These are phyloP conservation scores for Tribolium madens DNA, from an alignment of 1,140 invertebrate genomes.

Conservation along the genomic window DNA sequence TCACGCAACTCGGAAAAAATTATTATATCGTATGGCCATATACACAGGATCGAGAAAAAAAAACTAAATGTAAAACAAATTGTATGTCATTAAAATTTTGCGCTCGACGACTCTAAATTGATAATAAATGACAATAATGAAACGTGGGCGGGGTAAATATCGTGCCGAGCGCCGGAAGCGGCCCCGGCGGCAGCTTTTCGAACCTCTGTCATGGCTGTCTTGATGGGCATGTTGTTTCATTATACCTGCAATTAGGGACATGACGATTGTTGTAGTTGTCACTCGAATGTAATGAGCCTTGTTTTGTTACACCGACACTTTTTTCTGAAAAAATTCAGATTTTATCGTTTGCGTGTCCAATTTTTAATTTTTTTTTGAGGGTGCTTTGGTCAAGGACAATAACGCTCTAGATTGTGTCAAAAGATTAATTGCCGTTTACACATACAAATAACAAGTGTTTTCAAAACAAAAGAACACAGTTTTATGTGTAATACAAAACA, in stretches of 20 bases:
- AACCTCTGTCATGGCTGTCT: conserved; percentile 49
- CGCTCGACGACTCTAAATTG: conserved; percentile 62
- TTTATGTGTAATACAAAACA: background rate
- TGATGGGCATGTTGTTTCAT: conserved; percentile 48
- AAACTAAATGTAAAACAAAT: conserved; percentile 62
- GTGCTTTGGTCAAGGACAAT: too few relatives aligned
- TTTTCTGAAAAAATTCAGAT: background rate
- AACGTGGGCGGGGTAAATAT: conserved; percentile 60
- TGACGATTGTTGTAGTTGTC: conserved; percentile 46
- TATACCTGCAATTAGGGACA: conserved; percentile 42
- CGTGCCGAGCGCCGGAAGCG: conserved; percentile 59
- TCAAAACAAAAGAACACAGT: background rate
- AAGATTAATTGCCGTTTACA: background rate
- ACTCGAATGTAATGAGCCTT: conserved; percentile 26
- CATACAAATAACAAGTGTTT: background rate
- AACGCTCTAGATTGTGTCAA: background rate
- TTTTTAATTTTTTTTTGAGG: background rate
- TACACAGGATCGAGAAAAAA: conserved; percentile 50
- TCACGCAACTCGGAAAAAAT: conserved; percentile 51
- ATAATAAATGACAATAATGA: conserved; percentile 65
- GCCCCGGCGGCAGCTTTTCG: conserved; percentile 55
- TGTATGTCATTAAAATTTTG: conserved; percentile 65
- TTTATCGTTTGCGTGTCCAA: background rate
- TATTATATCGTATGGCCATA: conserved; percentile 10
- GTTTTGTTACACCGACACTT: background rate